Base-by-base conservation (phyloP, 2,113 vertebrate genomes). In the Hylia prasina region DNA sequence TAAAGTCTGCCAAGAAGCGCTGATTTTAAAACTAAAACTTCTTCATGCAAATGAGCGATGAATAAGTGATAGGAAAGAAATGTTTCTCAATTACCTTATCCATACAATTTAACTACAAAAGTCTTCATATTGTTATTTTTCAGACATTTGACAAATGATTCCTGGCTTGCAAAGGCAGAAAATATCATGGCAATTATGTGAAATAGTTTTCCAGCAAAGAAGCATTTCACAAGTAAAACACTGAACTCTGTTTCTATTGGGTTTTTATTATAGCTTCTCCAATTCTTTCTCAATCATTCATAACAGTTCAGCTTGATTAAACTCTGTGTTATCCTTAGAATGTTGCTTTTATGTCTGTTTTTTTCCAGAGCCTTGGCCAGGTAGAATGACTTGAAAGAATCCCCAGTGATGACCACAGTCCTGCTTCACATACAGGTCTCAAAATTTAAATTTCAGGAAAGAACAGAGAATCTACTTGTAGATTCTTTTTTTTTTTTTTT, bases 191-290 rank as follows among this genome's bases (percentile, higher is more conserved):
- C 76, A 92, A 83, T 95, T 77, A 77, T 18, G 75, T 30, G 44
- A 96, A 86, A 79, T 11, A 73, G 50, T 69, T 94, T 83, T 81
- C 60, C 87, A 87, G 42, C 27, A 71, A 93, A 94, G 60, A 89
- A 39, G 2, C 10, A 45, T 87, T 91, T 91, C 60, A 61, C 50
- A 86, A 86, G 44, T 40, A 53, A 69, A 90, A 50, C 40, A 65
- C 20, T 58, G 35, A 81, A 50, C 39, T 77, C 23, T 23, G 2
- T 35, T 77, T 28, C 60, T 44, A 8, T 17, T 37, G 6, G 0
- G 53, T 47, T 51, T 54, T 15, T 50, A 54, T 91, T 61, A 53
- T 2, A 64, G 40, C 63, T 63, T 82, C 45, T 53, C 50, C 40
- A 72, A 54, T 61, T 83, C 37, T 73, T 94, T 51, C 24, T 77